These are phyloP conservation scores for Xerus inauris DNA, from an alignment of 2,113 vertebrate species.

Conservation along the genomic window DNA sequence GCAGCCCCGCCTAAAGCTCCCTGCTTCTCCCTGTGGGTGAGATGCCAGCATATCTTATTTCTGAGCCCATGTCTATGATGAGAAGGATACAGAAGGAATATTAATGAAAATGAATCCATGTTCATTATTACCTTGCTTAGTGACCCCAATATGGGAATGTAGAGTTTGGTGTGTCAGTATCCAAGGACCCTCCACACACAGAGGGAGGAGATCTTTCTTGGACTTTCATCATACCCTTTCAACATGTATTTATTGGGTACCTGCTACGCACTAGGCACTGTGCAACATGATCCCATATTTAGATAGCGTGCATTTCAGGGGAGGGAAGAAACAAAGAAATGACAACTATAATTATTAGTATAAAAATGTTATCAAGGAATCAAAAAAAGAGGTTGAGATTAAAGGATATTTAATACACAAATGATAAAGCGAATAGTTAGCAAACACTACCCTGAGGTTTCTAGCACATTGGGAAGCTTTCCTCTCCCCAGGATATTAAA, in stretches of 20 bases:
- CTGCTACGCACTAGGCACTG: neutral
- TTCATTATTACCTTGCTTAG: neutral
- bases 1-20: neutral
- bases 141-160: neutral
- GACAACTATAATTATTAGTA: neutral
- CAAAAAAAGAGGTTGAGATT: neutral
- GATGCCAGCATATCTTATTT: neutral
- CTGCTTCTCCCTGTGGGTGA: neutral
- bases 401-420: neutral
- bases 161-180: neutral
- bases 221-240: neutral
- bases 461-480: neutral
- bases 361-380: neutral
- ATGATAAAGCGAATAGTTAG: neutral
- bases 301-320: neutral
- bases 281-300: neutral
- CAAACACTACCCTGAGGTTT: neutral
- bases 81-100: neutral
- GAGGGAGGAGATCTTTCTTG: neutral
- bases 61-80: neutral
- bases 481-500: neutral
- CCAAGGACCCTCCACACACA: neutral
- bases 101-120: neutral
- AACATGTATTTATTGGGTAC: neutral
- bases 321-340: neutral